Base-by-base conservation (phyloP, 2,888 invertebrate species). In the Leptopilina myrica region DNA sequence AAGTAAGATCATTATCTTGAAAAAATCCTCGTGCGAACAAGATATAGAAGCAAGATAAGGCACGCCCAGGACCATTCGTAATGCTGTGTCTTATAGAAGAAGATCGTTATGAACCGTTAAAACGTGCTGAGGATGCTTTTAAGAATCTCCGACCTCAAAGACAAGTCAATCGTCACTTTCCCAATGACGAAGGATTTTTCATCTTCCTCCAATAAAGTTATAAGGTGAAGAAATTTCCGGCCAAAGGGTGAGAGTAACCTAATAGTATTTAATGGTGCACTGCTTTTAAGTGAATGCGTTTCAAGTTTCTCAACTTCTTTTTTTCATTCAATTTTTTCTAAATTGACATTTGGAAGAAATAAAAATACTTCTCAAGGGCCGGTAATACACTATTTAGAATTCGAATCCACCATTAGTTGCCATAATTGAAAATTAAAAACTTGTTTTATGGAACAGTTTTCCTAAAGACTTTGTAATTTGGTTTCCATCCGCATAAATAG, bases 171-270 rank as follows among this genome's bases (percentile, higher is more conserved):
- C 69, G 53, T 69, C 69, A 53, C 69, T 53, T 69, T 69, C 69
- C 53, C 69, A 69, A 69, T 69, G 69, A 69, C 69, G 69, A 56
- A 69, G 53, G 69, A 56, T 49, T 69, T 69, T 69, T 69, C 53
- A 69, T 56, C 33, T 49, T 67, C 67, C 69, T 56, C n/a, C 49
- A 69, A 53, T 69, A 49, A 56, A 49, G 33, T 53, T 66, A 12
- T 69, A 53, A 49, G 53, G 14, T 53, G n/a, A 56, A 53, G 33
- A 56, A 69, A 69, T 69, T 69, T 69, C 53, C 69, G 53, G 69
- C 53, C 26, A 33, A 56, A 26, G 49, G 26, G 53, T 69, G 53
- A 6, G 26, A 82, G 82, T 80, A 84, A 7, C 20, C 62, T 62
- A 49, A 49, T 49, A 49, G 49, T 49, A 49, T 49, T 43, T 62